A percentile compares a stretch with the other conserved stretches of the same genome.
Evolutionary conservation across 2,113 vertebrate genomes (phyloP).

Genomic region (Anas platyrhynchos): DNA sequence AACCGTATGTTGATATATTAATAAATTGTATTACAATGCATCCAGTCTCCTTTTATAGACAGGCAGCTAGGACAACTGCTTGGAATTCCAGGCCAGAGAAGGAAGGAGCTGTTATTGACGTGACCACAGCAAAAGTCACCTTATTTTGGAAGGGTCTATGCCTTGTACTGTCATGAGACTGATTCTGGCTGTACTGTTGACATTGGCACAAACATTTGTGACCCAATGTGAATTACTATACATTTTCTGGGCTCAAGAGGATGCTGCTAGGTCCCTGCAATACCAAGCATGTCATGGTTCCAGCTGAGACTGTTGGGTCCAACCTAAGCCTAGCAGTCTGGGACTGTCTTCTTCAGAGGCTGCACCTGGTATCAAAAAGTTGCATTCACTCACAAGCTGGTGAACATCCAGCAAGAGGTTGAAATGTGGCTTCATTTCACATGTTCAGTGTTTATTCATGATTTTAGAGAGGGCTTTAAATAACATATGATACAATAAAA

Average conservation of each 20-base stretch:
- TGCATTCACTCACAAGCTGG: background rate
- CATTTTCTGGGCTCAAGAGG: background rate
- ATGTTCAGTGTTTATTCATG: background rate
- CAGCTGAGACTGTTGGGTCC: rapidly evolving
- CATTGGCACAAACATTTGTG: background rate
- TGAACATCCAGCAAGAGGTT: background rate
- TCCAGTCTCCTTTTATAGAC: background rate
- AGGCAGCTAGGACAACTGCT: background rate
- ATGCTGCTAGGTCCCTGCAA: background rate
- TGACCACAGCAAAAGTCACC: background rate
- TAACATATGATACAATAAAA: background rate
- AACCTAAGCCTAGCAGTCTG: background rate
- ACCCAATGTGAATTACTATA: background rate
- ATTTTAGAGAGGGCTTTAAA: background rate
- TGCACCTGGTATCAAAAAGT: background rate
- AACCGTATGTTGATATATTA: background rate
- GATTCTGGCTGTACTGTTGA: background rate
- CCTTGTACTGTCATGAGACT: background rate
- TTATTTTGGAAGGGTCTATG: background rate
- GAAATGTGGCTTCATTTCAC: background rate
- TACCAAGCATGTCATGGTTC: background rate
- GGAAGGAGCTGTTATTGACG: background rate
- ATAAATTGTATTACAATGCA: background rate
- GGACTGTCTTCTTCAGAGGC: background rate
- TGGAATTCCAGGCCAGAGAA: background rate